phyloP scores from a whole-genome alignment of 2,888 invertebrate species.

The Pandemis corylana region DNA sequence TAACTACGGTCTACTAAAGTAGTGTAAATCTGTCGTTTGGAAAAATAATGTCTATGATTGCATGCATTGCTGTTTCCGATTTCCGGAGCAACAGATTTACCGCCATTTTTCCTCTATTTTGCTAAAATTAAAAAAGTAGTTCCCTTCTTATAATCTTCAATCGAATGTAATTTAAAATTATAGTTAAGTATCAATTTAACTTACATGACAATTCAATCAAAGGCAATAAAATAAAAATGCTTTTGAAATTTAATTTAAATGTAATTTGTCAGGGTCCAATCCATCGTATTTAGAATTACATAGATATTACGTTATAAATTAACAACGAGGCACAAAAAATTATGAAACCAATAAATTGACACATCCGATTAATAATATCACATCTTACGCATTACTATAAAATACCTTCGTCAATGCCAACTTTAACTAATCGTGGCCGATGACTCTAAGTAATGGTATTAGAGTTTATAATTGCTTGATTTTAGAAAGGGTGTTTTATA shows the following conservation, averaged over 20 bases:
- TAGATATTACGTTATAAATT: conserved; percentile 16
- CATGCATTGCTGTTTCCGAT: background rate
- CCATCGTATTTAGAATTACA: background rate
- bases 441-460: conserved; percentile 42
- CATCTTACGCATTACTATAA: conserved; percentile 44
- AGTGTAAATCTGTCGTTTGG: background rate
- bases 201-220: background rate
- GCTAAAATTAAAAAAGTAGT: background rate
- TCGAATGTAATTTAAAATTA: background rate
- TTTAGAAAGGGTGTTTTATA: conserved; percentile 51
- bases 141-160: too few species aligned
- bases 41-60: background rate
- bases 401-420: conserved; percentile 26
- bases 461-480: conserved; percentile 50
- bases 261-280: background rate
- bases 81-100: background rate
- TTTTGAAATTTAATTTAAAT: background rate
- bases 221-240: background rate
- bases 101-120: background rate
- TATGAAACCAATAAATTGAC: conserved; percentile 59
- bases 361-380: conserved; percentile 65
- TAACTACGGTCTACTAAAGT: background rate
- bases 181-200: background rate
- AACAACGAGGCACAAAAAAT: conserved; percentile 40
- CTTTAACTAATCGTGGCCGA: background rate